Percentiles rank a stretch among this genome's conserved stretches.
These are phyloP conservation scores for Hoplostethus mediterraneus DNA, from an alignment of 2,797 vertebrate genomes.

Conservation along the genomic window DNA sequence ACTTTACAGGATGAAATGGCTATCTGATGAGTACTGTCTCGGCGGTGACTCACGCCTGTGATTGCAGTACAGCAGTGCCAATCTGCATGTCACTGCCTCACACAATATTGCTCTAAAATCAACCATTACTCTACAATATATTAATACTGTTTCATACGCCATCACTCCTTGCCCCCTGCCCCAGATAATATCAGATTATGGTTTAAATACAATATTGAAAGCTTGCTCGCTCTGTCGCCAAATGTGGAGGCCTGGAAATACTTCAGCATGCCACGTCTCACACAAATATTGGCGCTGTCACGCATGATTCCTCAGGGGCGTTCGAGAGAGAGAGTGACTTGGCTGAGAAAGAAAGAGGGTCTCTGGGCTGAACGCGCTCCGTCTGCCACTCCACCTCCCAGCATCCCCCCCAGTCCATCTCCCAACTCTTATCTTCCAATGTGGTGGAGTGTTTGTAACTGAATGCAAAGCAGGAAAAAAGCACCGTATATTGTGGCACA, in stretches of 20 bases:
- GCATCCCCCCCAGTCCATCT: neutral
- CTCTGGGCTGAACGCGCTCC: constrained; percentile 44
- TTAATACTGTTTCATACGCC: constrained; percentile 4
- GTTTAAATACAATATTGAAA: constrained; percentile 9
- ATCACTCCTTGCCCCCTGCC: neutral
- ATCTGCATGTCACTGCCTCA: constrained; percentile 7
- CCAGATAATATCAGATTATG: constrained; percentile 18
- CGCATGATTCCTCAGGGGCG: constrained; percentile 32
- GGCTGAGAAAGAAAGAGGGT: constrained; percentile 41
- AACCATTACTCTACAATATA: constrained; percentile 1
- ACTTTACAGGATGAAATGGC: constrained; percentile 17
- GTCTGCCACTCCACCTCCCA: constrained; percentile 47
- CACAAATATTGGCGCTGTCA: constrained; percentile 20
- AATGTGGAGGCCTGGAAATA: constrained; percentile 29
- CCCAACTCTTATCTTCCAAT: constrained; percentile 14
- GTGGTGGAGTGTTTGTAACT: neutral
- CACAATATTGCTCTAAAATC: constrained; percentile 1
- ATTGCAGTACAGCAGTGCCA: neutral
- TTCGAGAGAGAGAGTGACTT: constrained; percentile 25
- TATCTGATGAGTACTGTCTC: constrained; percentile 21
- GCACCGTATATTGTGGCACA: neutral
- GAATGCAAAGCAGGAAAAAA: neutral
- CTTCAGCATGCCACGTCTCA: neutral
- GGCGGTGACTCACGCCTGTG: neutral
- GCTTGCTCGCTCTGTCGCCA: constrained; percentile 15